Evolutionary conservation across 2,113 vertebrate species (phyloP), one percentile per base, ranked within the genome.

Genomic region (Nothocercus julius): DNA sequence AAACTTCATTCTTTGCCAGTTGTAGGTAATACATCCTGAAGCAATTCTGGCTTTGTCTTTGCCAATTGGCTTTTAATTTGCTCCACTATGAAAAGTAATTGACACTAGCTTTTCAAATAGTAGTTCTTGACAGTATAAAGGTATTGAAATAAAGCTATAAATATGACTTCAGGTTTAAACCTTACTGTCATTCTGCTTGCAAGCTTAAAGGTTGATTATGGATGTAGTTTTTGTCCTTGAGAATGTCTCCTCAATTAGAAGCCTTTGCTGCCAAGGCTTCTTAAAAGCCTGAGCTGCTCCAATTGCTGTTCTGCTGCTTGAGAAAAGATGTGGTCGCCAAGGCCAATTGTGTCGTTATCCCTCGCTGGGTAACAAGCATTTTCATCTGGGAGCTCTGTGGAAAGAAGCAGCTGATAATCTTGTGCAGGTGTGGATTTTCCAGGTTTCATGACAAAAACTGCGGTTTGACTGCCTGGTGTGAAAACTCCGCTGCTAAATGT

Each of bases 361-460:
- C 92, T 90, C 56, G 64, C 84, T 80, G 69, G 61, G 85, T 56
- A 93, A 89, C 49, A 86, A 80, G 70, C 5, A 24, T 92, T 96
- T 88, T 84, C 62, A 85, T 95, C 61, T 93, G 85, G 58, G 87
- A 56, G 73, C 92, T 87, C 88, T 94, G 64, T 89, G 84, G 75
- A 94, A 92, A 84, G 34, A 77, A 70, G 68, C 6, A 86, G 45
- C 30, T 83, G 72, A 89, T 92, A 36, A 74, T 56, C 58, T 61
- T 78, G 38, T 85, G 61, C 91, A 89, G 64, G 75, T 91, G 56
- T 34, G 51, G 61, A 21, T 20, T 91, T 89, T 64, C 75, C 45
- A 69, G 54, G 67, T 92, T 86, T 90, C 75, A 64, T 63, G 64
- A 54, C 51, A 69, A 64, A 79, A 87, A 91, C 69, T 47, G n/a